phyloP scores from a whole-genome alignment of 2,113 vertebrate genomes.

The Daubentonia madagascariensis region DNA sequence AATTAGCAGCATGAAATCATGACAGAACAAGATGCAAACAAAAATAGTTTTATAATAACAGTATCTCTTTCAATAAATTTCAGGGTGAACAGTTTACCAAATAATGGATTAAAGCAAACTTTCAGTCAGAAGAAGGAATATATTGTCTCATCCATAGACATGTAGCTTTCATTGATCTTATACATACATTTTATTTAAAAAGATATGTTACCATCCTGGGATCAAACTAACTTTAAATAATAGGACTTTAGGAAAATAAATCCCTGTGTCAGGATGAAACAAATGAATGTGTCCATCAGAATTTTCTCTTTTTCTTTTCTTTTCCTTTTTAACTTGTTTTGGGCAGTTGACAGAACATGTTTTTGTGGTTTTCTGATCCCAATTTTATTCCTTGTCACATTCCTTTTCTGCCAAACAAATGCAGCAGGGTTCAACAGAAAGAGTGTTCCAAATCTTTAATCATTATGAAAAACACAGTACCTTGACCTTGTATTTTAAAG shows the following conservation, averaged over 20 bases:
- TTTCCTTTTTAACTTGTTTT: slow-evolving; percentile 46
- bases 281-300: background rate
- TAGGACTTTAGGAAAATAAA: slow-evolving; percentile 63
- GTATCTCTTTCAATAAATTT: background rate
- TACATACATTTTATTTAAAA: background rate
- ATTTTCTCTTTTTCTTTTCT: slow-evolving; percentile 33
- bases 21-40: background rate
- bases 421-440: slow-evolving; percentile 61
- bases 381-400: slow-evolving; percentile 56
- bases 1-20: background rate
- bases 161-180: background rate
- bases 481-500: slow-evolving; percentile 82
- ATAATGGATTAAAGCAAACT: background rate
- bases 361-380: slow-evolving; percentile 53
- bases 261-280: slow-evolving; percentile 44
- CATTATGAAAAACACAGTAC: slow-evolving; percentile 75
- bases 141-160: background rate
- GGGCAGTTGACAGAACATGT: slow-evolving; percentile 30
- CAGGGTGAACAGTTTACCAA: background rate
- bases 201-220: background rate
- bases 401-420: slow-evolving; percentile 68
- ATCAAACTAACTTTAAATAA: slow-evolving; percentile 71
- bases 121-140: background rate
- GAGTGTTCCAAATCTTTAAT: slow-evolving; percentile 78
- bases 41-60: background rate